Percentiles rank a stretch among this genome's conserved stretches.
Evolutionary conservation across 2,113 vertebrate species (phyloP).

Genomic region (Myocastor coypus): DNA sequence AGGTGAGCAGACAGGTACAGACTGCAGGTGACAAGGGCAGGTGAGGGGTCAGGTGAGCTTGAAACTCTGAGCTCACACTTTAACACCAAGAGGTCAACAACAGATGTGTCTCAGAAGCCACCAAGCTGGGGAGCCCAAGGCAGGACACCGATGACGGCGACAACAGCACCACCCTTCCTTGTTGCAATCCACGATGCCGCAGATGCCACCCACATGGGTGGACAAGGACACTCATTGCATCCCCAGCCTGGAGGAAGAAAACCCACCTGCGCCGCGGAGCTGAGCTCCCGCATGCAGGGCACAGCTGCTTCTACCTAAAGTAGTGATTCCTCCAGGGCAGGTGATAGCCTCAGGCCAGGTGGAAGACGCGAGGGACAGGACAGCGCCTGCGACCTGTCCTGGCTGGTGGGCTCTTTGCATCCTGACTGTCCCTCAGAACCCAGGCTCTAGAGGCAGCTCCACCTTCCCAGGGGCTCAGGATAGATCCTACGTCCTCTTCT

Average conservation of each 20-base stretch:
- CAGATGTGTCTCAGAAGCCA: not conserved
- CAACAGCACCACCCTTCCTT: rapidly evolving
- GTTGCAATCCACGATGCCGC: rapidly evolving
- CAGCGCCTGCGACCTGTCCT: rapidly evolving
- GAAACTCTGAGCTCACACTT: not conserved
- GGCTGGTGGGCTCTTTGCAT: not conserved
- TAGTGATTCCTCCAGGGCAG: not conserved
- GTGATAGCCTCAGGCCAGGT: not conserved
- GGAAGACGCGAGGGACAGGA: not conserved
- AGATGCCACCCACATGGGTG: rapidly evolving
- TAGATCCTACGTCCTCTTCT: not conserved
- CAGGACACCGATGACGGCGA: not conserved
- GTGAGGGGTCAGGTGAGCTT: not conserved
- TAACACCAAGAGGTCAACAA: not conserved
- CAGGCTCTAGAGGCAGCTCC: not conserved
- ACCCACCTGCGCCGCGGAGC: not conserved
- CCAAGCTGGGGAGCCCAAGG: not conserved
- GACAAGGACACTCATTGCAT: rapidly evolving
- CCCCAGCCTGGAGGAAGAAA: not conserved
- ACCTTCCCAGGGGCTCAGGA: not conserved
- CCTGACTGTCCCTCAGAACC: too few relatives aligned
- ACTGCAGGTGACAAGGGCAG: too few relatives aligned
- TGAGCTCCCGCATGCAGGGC: not conserved
- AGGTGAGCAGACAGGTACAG: too few relatives aligned
- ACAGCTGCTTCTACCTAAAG: not conserved